Base-by-base conservation (phyloP, 1,140 invertebrate genomes). In the Augochlora pura region DNA sequence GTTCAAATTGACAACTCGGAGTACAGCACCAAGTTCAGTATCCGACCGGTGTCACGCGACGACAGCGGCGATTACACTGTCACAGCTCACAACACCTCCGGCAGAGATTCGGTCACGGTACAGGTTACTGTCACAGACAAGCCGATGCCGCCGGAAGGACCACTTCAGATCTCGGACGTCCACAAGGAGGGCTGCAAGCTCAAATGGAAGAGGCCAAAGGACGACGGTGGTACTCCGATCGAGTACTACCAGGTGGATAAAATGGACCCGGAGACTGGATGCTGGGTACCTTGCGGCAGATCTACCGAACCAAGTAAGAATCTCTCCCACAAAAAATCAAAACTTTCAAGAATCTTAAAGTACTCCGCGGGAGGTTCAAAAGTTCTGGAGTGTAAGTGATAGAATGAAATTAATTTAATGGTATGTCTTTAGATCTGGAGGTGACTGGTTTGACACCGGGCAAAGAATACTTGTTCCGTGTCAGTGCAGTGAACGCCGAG, bases 181-280 rank as follows among this genome's bases (percentile, higher is more conserved):
- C 97, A 98, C 91, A 98, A 98, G 90, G 97, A 98, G 86, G 98
- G 98, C 18, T 98, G 97, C 85, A 97, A 97, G 87, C 94, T 99
- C 16, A 98, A 98, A 91, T 99, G 98, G 98, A 98, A 98, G 92
- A 94, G 97, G 65, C 98, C 98, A 12, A 95, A 96, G 88, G 97
- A 98, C 92, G 97, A 98, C 92, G 97, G 97, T 59, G 97, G 97
- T 79, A 95, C 95, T 80, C 97, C 96, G 63, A 97, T 99, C 90
- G 97, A 98, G 88, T 98, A 98, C 88, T 99, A 98, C 91, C 96
- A 98, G 91, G 95, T 99, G 32, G 98, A 99, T 87, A 99, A 99
- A 92, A 95, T 98, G 94, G 98, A 99, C 91, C 95, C 97, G 0
- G 96, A 97, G 88, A 98, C 97, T 71, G 98, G 98, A n/a, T 95